Base-by-base conservation (phyloP, 2,888 invertebrate genomes). In the Odontocerum albicorne region DNA sequence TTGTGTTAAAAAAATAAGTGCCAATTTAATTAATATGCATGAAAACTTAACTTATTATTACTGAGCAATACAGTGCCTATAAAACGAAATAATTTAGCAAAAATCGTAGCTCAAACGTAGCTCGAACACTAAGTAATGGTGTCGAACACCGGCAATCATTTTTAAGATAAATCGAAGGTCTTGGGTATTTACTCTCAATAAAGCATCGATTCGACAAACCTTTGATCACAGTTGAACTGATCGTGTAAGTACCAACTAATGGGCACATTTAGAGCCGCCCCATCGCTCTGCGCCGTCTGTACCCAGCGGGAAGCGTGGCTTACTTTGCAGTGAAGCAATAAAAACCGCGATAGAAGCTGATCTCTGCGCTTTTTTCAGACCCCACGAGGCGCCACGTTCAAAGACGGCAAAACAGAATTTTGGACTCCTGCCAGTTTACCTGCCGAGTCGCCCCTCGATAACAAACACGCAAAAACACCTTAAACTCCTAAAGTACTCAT, bases 341-440 rank as follows among this genome's bases (percentile, higher is more conserved):
- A 77, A 77, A 75, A 75, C 74, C 73, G 73, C 73, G 76, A 77
- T 77, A 77, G 77, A 77, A 77, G 77, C 75, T 75, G 77, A 77
- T 77, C 76, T 75, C 76, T 72, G 74, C 74, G 75, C 74, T 71
- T 58, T 58, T 56, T 61, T 52, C 43, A 8, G n/a, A 13, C 17
- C 69, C 69, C 31, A 27, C 39, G 17, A 60, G 60, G 60, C 60
- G 60, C 60, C 60, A 57, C 22, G 60, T 54, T 69, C 72, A 71
- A 72, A 73, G 73, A 72, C 72, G 72, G 72, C 74, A 75, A 77
- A 78, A 77, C 77, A 77, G 72, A 71, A 74, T 72, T 68, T 74
- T 78, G 77, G 77, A 72, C 63, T 60, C 57, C 63, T 64, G 74
- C 78, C 78, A 77, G 73, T 67, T 69, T 72, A 77, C 77, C 78